Evolutionary conservation across 2,797 vertebrate genomes (phyloP), one percentile per base, ranked within the genome.

Genomic region (Microhierax caerulescens): DNA sequence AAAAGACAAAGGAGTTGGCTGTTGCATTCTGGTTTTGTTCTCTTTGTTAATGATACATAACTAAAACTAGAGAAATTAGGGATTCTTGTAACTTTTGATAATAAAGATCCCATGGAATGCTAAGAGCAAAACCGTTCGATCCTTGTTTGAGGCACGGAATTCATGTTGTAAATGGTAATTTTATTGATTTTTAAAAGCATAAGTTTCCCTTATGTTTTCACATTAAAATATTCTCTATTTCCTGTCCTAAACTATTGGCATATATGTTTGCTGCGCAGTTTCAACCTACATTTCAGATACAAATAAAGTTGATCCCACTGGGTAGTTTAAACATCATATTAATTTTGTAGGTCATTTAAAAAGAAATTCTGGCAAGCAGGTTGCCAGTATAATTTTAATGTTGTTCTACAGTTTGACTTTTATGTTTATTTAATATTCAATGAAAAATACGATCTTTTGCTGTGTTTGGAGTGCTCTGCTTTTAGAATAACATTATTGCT

Each of bases 401-500:
- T 90, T 85, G 53, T 83, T 90, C 63, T 86, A 69, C 53, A 81
- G 53, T 54, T 81, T 86, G 76, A 39, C 53, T 96, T 93, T n/a
- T 48, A 36, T 88, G 16, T 75, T n/a, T 45, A 37, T 83, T 83
- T 67, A 83, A 34, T 68, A 80, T 88, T 91, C 45, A 72, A 18
- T 64, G 60, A 93, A 95, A 93, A 96, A 96, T 78, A 67, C 4
- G 19, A 85, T 94, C 57, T 94, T 95, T 67, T 94, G 95, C 63
- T 95, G 47, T 87, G 54, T 82, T 96, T 95, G 87, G 95, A 95
- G 68, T 93, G 47, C 56, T 93, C 76, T 94, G 32, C 68, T 95
- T 94, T 93, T 90, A 63, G 47, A 95, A 91, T 88, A 96, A 93
- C 32, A 61, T 82, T 92, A 82, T 95, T 95, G 47, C 84, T 96